Evolutionary conservation across 2,888 invertebrate genomes (phyloP), one percentile per base, ranked within the genome.

Genomic region (Drosophila mulleri): DNA sequence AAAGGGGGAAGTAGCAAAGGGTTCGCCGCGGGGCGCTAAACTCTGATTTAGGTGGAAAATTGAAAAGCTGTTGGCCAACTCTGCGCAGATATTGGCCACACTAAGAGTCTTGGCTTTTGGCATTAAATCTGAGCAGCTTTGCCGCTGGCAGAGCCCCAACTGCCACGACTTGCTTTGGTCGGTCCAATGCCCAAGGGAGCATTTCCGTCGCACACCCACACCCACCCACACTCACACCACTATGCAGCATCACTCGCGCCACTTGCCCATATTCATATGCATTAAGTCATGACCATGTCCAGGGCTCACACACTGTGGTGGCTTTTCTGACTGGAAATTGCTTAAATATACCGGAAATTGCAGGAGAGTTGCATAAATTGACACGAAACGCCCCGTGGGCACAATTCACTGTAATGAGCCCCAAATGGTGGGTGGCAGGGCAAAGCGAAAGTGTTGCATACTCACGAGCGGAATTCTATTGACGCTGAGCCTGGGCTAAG

Each of bases 351-450:
- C 78, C 89, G 88, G 83, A 83, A 89, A 91, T 90, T 86, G 82
- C 82, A 81, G 76, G 87, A 73, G 88, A 86, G 86, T 81, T 91
- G 90, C 89, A 91, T 88, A 89, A 89, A 91, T 91, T 90, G 91
- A 89, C 90, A 89, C 90, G 80, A 86, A 84, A 87, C 89, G 90
- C 91, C 91, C 90, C 84, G 77, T 54, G 90, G 91, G 91, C 90
- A 74, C 88, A 89, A 90, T 90, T 80, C 86, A 54, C 50, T 75
- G 73, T 85, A 88, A 88, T 84, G 72, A 75, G 69, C 60, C 67
- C 57, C 56, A 54, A 37, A 5, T n/a, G 39, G 16, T 11, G 53
- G 39, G 16, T 11, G 53, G 39, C 53, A 23, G 53, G 39, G 62
- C 63, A 54, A 77, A 45, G n/a, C 70, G 70, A 85, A 72, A 82